A percentile compares a stretch with the other conserved stretches of the same genome.
phyloP scores from a whole-genome alignment of 2,797 vertebrate species.

The Mastacembelus armatus region DNA sequence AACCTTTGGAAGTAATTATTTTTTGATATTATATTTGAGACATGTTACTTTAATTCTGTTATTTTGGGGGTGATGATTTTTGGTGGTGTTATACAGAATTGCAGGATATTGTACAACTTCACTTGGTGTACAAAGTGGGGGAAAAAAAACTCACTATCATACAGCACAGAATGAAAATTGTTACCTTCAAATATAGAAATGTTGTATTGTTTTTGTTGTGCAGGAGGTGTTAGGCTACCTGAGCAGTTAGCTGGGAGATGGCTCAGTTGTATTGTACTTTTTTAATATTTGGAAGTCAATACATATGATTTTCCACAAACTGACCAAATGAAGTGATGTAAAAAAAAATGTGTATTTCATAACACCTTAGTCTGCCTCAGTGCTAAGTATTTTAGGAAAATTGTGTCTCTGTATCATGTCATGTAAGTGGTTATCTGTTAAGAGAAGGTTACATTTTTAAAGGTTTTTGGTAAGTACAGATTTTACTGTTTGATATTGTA shows the following conservation, averaged over 20 bases:
- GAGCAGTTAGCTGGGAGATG: neutral
- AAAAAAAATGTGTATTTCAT: slow-evolving; percentile 8
- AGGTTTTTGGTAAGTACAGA: neutral
- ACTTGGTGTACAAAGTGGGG: slow-evolving; percentile 4
- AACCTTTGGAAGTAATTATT: neutral
- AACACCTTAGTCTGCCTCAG: slow-evolving; percentile 14
- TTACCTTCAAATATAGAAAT: neutral
- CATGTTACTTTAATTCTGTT: neutral
- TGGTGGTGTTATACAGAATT: neutral
- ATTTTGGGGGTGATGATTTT: neutral
- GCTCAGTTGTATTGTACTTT: neutral
- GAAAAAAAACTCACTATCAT: too few species aligned
- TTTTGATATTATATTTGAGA: neutral
- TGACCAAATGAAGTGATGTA: neutral
- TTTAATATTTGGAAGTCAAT: neutral
- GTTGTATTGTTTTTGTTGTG: slow-evolving; percentile 2
- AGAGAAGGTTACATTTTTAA: neutral
- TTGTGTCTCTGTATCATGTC: neutral
- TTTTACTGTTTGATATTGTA: slow-evolving; percentile 32
- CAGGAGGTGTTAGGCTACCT: neutral
- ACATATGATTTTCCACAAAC: neutral
- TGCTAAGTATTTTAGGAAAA: slow-evolving; percentile 41
- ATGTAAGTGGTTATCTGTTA: slow-evolving; percentile 3
- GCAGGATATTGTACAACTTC: neutral
- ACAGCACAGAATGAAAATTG: too few species aligned